Evolutionary conservation across 2,113 vertebrate species (phyloP), one percentile per base, ranked within the genome.

Genomic region (Polypterus bichir): DNA sequence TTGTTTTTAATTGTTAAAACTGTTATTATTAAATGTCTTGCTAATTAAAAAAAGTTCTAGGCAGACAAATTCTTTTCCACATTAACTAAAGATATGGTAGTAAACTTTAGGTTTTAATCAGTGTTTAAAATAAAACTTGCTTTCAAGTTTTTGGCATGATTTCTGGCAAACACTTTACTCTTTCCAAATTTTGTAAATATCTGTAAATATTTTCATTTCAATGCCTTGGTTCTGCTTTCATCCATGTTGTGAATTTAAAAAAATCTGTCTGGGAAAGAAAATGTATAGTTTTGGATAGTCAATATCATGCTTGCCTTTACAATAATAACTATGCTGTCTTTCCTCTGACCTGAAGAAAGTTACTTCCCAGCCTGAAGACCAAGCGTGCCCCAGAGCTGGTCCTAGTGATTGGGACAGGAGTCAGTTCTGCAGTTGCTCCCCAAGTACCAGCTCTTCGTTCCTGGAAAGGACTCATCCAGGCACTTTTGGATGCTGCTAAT

Each of bases 381-480:
- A 98, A 98, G 80, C 92, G 87, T 44, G 92, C 94, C 62, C 86
- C 61, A 1, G 94, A 97, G 59, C 89, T 98, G 0, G 94, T 97
- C 47, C 71, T 98, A 74, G 94, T 98, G 71, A 94, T 98, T 1
- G 94, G 94, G 59, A 97, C 93, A 0, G 93, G 94, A 68, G 90
- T 98, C 5, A 97, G 94, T 61, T 91, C 94, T 0, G 94, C 93
- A 0, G 94, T 98, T 4, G 94, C 94, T 4, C 93, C 93, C 2
- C 89, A 92, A 69, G 94, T 98, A 27, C 94, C 93, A 0, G 94
- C 92, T 0, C 82, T 97, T 9, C 92, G 94, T 5, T 97, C 93
- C 54, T 98, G 94, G 94, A 98, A 97, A 62, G 94, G 92, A 4
- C 78, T 98, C 48, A 97, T 97, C 67, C 94, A 98, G 75, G 94